Percentiles rank a stretch among this genome's conserved stretches.
These are phyloP conservation scores for Phacellophora camtschatica DNA, from an alignment of 30 jellyfish, hydroid and myxozoan species.

Conservation along the genomic window DNA sequence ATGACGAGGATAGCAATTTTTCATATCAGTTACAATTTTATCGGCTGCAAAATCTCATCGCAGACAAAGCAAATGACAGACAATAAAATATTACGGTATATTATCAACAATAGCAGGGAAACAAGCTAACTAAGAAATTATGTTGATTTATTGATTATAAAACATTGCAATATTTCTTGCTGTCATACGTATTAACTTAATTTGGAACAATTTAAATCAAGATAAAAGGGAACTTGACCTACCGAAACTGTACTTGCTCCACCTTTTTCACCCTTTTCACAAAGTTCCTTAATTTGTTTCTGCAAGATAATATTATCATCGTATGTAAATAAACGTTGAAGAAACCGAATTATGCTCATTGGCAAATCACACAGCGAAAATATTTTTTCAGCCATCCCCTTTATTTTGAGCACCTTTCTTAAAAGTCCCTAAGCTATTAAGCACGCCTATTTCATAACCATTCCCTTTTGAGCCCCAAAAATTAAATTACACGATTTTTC, in stretches of 20 bases:
- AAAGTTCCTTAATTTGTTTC: slow-evolving; percentile 66
- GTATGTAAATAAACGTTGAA: neutral
- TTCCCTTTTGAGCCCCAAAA: no score
- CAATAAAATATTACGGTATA: neutral
- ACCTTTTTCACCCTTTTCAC: slow-evolving; percentile 59
- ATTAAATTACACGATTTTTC: no score
- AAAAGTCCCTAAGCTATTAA: no score
- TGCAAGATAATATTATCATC: neutral
- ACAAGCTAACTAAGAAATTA: slow-evolving; percentile 7
- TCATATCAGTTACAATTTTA: no score
- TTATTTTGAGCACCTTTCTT: no score
- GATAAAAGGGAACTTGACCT: neutral
- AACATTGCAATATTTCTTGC: no score
- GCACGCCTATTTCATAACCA: no score
- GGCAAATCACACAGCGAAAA: neutral
- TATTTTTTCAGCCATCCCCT: neutral
- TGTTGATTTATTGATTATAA: no score
- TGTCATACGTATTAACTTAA: no score
- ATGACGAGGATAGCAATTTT: no score
- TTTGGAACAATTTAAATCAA: neutral
- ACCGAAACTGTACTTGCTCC: slow-evolving; percentile 63
- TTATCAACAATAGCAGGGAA: slow-evolving; percentile 47
- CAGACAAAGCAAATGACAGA: neutral
- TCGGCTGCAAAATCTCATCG: no score
- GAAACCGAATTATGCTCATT: neutral